Conservation (phyloP, 1,140 invertebrate species). For the Drosophila pectinifera region DNA sequence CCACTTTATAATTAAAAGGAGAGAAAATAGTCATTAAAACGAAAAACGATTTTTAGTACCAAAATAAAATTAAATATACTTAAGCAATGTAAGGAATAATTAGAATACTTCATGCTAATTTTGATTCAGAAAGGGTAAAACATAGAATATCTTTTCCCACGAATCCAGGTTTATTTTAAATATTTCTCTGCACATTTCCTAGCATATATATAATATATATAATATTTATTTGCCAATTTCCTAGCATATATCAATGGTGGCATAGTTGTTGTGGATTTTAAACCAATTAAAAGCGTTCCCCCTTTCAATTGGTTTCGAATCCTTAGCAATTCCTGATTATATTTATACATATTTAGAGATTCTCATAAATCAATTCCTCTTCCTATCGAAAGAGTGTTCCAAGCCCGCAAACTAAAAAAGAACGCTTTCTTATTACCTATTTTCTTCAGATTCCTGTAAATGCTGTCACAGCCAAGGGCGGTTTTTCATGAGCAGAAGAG, state of each 20-base stretch:
- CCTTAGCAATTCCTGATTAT: neutral
- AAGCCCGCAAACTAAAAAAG: neutral
- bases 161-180: no score
- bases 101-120: neutral
- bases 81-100: neutral
- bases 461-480: conserved; percentile 55
- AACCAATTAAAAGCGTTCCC: neutral
- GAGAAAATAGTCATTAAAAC: no score
- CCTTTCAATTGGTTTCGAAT: no score
- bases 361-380: neutral
- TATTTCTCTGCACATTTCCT: no score
- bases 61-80: no score
- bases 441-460: conserved; percentile 52
- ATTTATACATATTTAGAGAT: neutral
- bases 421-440: neutral
- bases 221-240: no score
- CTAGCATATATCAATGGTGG: neutral
- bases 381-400: neutral
- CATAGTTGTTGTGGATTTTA: no score
- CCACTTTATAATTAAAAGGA: neutral
- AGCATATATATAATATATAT: no score
- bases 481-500: neutral
- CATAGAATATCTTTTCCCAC: no score
- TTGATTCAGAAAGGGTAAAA: no score
- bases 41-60: no score